Conservation (phyloP, 2,888 invertebrate genomes). For the Amiota minor region DNA sequence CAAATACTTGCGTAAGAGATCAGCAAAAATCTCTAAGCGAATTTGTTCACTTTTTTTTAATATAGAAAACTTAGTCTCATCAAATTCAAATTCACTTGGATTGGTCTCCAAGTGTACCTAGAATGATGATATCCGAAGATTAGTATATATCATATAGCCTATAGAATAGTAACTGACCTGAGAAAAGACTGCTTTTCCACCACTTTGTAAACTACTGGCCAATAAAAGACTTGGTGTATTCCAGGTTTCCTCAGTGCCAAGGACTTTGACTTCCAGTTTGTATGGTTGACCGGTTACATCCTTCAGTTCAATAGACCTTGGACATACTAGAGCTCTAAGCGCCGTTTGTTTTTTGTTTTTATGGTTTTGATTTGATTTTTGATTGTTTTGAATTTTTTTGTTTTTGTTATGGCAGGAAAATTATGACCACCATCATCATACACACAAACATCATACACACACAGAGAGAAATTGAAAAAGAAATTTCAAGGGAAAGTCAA, state of each 20-base stretch:
- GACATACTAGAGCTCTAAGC: constrained; percentile 74
- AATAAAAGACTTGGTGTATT: constrained; percentile 87
- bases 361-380: constrained; percentile 49
- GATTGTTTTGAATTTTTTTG: constrained; percentile 51
- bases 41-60: constrained; percentile 79
- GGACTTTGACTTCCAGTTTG: constrained; percentile 82
- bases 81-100: constrained; percentile 79
- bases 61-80: constrained; percentile 77
- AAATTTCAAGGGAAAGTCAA: constrained; percentile 30
- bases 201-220: constrained; percentile 79
- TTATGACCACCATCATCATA: constrained; percentile 62
- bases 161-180: constrained; percentile 76
- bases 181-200: constrained; percentile 86
- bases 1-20: constrained; percentile 82
- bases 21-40: constrained; percentile 85
- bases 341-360: constrained; percentile 54
- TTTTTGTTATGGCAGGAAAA: constrained; percentile 50
- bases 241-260: constrained; percentile 91
- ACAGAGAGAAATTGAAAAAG: constrained; percentile 52
- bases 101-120: constrained; percentile 88
- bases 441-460: constrained; percentile 58
- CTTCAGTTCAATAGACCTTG: constrained; percentile 74
- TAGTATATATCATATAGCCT: constrained; percentile 17
- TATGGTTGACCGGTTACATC: constrained; percentile 77
- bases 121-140: constrained; percentile 29